Conservation (phyloP, 92 coral and sea anemone genomes). For the Siderastrea radians region DNA sequence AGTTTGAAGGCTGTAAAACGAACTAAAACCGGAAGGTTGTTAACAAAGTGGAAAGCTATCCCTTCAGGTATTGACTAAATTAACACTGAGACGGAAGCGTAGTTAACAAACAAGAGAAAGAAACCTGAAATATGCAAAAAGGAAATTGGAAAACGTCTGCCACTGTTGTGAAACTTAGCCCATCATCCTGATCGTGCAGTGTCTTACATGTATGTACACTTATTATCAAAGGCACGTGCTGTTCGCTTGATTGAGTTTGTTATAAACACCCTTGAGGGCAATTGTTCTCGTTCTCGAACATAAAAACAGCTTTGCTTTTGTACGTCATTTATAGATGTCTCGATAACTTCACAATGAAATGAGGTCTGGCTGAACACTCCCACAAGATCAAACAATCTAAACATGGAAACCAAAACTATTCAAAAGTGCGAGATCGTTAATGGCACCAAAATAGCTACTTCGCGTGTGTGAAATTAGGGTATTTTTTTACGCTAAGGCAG, state of each 20-base stretch:
- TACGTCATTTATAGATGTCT: constrained; percentile 28
- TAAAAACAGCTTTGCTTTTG: neutral
- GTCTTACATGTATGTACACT: neutral
- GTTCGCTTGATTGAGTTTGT: neutral
- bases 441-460: neutral
- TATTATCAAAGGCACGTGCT: neutral
- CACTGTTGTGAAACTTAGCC: no score
- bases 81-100: neutral
- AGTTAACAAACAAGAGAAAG: neutral
- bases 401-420: neutral
- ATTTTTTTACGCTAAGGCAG: neutral
- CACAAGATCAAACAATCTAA: neutral
- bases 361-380: constrained; percentile 1
- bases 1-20: neutral
- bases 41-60: neutral
- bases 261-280: constrained; percentile 30
- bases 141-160: no score
- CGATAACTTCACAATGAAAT: neutral
- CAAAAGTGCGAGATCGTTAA: neutral
- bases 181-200: neutral
- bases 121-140: neutral
- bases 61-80: neutral
- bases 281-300: constrained; percentile 18
- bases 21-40: neutral
- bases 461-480: neutral